Percentiles rank a stretch among this genome's conserved stretches.
These are phyloP conservation scores for Erinaceus europaeus DNA, from an alignment of 2,113 vertebrate species.

Conservation along the genomic window DNA sequence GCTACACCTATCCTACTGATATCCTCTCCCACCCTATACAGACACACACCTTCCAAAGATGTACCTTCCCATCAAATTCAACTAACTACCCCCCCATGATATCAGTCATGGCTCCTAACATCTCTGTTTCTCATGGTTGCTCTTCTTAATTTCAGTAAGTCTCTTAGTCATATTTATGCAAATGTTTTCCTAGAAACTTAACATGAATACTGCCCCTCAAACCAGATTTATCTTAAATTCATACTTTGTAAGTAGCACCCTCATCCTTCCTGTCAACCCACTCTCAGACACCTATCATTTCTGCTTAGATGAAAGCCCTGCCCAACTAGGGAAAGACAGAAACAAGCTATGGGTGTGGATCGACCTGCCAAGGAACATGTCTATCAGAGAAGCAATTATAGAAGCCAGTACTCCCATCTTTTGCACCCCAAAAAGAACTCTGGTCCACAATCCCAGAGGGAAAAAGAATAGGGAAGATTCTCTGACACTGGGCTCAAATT, in stretches of 20 bases:
- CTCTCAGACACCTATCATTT: not conserved
- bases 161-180: not conserved
- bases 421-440: too few species aligned
- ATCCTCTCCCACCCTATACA: accelerated
- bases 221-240: not conserved
- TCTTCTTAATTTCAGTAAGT: not conserved
- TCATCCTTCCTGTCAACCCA: not conserved
- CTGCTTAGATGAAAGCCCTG: not conserved
- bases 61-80: not conserved
- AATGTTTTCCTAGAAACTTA: not conserved
- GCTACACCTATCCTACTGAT: not conserved
- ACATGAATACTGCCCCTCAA: not conserved
- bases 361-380: too few species aligned
- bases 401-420: too few species aligned
- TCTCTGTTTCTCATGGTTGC: not conserved
- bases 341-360: too few species aligned
- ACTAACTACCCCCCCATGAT: not conserved
- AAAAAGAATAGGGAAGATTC: too few species aligned
- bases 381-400: too few species aligned
- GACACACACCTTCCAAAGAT: not conserved
- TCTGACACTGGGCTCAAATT: too few species aligned
- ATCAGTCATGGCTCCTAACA: not conserved
- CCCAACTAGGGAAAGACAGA: too few species aligned
- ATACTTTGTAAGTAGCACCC: not conserved
- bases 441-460: too few species aligned